phyloP scores from a whole-genome alignment of 1,140 invertebrate species.

The Pseudomyrmex cubaensis region DNA sequence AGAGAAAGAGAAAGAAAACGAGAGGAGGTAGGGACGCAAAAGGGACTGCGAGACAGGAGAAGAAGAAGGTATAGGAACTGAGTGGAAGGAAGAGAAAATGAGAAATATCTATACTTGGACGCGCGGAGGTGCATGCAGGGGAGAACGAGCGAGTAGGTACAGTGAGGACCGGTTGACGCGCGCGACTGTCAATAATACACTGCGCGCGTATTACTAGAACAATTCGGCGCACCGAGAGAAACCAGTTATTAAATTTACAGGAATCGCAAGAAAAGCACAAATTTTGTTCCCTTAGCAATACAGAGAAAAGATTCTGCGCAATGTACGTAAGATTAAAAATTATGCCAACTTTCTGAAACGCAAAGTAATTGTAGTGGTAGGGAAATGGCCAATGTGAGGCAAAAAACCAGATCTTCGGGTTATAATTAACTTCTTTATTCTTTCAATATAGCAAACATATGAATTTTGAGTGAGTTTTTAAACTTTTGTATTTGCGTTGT shows the following conservation, averaged over 20 bases:
- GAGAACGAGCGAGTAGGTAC: conserved; percentile 46
- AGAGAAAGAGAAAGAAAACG: background rate
- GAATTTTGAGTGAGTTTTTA: too few species aligned
- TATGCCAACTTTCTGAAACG: too few species aligned
- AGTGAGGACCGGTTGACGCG: conserved; percentile 45
- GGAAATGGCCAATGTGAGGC: too few species aligned
- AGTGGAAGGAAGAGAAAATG: conserved; percentile 16
- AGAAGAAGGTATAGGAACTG: background rate
- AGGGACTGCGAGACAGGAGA: conserved; percentile 7
- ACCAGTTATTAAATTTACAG: too few species aligned
- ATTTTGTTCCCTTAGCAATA: background rate
- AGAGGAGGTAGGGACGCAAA: conserved; percentile 8
- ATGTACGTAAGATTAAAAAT: background rate
- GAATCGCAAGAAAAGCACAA: background rate
- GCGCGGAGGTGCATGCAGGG: conserved; percentile 18
- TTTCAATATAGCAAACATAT: too few species aligned
- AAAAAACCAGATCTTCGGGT: too few species aligned
- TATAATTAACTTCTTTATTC: too few species aligned
- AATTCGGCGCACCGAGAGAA: conserved; percentile 22
- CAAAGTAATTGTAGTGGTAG: too few species aligned
- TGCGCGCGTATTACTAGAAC: conserved; percentile 43
- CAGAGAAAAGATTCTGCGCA: background rate
- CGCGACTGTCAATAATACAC: conserved; percentile 51
- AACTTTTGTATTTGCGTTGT: too few species aligned
- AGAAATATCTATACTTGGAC: conserved; percentile 8